Evolutionary conservation across 30 jellyfish, hydroid and myxozoan genomes (phyloP).

Genomic region (Chrysaora quinquecirrha): DNA sequence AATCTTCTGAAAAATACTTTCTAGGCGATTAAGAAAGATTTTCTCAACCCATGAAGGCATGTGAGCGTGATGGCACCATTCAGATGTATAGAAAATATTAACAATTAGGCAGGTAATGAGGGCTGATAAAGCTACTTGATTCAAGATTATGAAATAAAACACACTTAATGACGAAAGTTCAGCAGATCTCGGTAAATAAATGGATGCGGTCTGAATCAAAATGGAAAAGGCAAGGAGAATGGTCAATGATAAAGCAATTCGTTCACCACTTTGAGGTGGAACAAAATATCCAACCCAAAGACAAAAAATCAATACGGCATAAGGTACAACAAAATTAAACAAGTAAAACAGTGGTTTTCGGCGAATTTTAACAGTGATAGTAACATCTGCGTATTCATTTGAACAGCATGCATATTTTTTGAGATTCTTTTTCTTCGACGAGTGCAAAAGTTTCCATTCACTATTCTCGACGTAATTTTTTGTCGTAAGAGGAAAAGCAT

Average conservation of each 20-base stretch:
- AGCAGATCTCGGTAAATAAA: slow-evolving; percentile 46
- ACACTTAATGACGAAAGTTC: slow-evolving; percentile 62
- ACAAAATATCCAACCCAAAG: slow-evolving; percentile 60
- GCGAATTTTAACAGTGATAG: slow-evolving; percentile 50
- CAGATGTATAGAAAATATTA: slow-evolving; percentile 44
- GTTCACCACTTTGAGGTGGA: slow-evolving; percentile 73
- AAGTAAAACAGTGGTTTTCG: slow-evolving; percentile 68
- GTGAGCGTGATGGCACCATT: slow-evolving; percentile 33
- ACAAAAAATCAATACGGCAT: slow-evolving; percentile 37
- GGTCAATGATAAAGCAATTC: slow-evolving; percentile 44
- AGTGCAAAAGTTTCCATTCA: slow-evolving; percentile 52
- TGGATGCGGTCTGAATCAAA: slow-evolving; percentile 30
- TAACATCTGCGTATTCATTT: slow-evolving; percentile 42
- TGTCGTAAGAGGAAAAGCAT: slow-evolving; percentile 24
- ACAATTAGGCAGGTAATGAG: slow-evolving; percentile 51
- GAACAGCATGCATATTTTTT: slow-evolving; percentile 49
- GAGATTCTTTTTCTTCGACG: slow-evolving; percentile 21
- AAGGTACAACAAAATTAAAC: slow-evolving; percentile 62
- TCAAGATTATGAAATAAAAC: slow-evolving; percentile 43
- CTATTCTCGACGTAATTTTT: slow-evolving; percentile 45
- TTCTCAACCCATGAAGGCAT: slow-evolving; percentile 59
- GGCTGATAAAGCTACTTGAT: slow-evolving; percentile 57
- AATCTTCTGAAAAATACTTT: slow-evolving; percentile 15
- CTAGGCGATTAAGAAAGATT: slow-evolving; percentile 30
- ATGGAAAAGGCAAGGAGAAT: slow-evolving; percentile 61